Conservation (phyloP, 2,113 vertebrate genomes). For the Equus quagga region DNA sequence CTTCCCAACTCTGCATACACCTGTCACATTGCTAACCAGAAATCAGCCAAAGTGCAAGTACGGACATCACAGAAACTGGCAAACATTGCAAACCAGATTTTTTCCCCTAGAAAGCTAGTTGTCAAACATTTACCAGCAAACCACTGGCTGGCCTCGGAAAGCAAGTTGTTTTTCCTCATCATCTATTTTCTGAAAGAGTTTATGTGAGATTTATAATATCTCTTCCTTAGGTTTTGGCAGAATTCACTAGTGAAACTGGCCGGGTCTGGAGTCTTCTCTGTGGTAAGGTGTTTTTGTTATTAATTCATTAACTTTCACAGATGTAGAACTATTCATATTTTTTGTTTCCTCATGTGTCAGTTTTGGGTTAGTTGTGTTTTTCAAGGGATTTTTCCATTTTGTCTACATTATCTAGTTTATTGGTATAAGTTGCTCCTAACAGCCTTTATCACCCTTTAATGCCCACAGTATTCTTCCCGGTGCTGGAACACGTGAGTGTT, state of each 20-base stretch:
- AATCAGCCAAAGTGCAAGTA: not conserved
- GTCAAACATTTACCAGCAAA: no score
- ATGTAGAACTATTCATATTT: not conserved
- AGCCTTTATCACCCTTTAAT: not conserved
- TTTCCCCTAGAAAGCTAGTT: not conserved
- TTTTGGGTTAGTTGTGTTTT: not conserved
- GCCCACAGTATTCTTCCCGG: not conserved
- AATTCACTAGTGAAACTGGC: not conserved
- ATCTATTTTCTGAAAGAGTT: not conserved
- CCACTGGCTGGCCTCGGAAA: not conserved
- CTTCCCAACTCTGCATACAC: no score
- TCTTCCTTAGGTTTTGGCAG: not conserved
- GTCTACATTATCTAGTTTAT: no score
- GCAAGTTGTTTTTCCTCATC: no score
- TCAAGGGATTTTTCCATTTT: not conserved
- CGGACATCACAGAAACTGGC: not conserved
- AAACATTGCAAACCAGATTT: fast-evolving
- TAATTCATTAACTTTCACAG: not conserved
- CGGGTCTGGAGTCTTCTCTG: not conserved
- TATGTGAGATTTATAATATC: not conserved
- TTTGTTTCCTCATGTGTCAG: not conserved
- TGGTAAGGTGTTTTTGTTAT: not conserved
- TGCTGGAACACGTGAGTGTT: not conserved
- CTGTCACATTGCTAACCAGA: not conserved
- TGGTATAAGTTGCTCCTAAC: no score